These are phyloP conservation scores for Pycnomerus fuliginosus DNA, from an alignment of 2,888 invertebrate genomes.

Conservation along the genomic window DNA sequence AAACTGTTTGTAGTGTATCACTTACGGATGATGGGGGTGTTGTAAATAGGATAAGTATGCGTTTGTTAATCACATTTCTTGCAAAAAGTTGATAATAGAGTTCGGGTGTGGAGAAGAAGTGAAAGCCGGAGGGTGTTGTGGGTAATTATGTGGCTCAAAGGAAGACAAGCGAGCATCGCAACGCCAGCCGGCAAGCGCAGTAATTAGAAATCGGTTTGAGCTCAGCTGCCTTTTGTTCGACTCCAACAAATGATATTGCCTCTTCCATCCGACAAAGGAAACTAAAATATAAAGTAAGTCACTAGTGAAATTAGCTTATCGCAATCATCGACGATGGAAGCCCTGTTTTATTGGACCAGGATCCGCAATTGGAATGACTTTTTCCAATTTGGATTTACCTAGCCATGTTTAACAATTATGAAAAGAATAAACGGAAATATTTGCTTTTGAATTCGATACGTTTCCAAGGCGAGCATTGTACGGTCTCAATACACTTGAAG, in stretches of 20 bases:
- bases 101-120: constrained; percentile 17
- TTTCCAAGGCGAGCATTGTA: constrained; percentile 18
- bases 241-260: constrained; percentile 35
- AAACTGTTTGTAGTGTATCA: no score
- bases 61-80: no score
- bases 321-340: constrained; percentile 21
- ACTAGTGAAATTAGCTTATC: constrained; percentile 34
- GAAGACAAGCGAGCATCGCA: constrained; percentile 38
- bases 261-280: constrained; percentile 31
- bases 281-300: constrained; percentile 36
- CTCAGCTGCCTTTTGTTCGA: constrained; percentile 34
- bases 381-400: background rate
- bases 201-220: constrained; percentile 45
- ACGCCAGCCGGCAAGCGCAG: constrained; percentile 36
- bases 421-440: constrained; percentile 16
- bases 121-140: constrained; percentile 40
- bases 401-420: constrained; percentile 7
- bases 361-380: background rate
- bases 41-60: no score
- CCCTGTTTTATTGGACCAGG: background rate
- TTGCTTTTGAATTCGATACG: constrained; percentile 23
- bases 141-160: constrained; percentile 48
- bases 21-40: no score
- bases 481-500: constrained; percentile 21
- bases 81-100: no score